phyloP scores from a whole-genome alignment of 2,888 invertebrate genomes.

The Lysandra bellargus region DNA sequence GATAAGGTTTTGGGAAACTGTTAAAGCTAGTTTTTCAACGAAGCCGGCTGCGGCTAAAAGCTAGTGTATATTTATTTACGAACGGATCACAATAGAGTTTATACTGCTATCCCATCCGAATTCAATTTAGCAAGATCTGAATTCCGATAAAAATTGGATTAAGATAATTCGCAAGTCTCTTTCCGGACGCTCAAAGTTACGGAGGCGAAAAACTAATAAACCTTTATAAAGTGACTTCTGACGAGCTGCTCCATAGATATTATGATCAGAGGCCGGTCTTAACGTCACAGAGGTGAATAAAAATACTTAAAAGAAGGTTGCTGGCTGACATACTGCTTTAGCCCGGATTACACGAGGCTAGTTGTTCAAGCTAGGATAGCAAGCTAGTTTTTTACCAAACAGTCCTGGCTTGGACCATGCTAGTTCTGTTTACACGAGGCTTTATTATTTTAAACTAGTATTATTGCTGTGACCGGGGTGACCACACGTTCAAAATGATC shows the following conservation, averaged over 20 bases:
- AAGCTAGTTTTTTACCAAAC: too few relatives aligned
- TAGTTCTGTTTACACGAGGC: too few relatives aligned
- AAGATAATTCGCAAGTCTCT: constrained; percentile 30
- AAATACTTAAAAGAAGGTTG: too few relatives aligned
- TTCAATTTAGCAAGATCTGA: constrained; percentile 31
- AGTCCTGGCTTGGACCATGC: too few relatives aligned
- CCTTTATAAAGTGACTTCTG: constrained; percentile 29
- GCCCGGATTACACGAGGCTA: too few relatives aligned
- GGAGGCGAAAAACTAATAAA: constrained; percentile 30
- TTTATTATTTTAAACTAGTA: too few relatives aligned
- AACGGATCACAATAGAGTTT: constrained; percentile 26
- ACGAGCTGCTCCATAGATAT: background rate
- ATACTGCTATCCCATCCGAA: constrained; percentile 26
- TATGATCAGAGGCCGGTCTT: background rate
- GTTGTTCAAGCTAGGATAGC: too few relatives aligned
- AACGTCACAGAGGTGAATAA: too few relatives aligned
- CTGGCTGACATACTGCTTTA: too few relatives aligned
- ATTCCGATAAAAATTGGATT: constrained; percentile 31
- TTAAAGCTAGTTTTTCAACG: background rate
- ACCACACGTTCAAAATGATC: too few relatives aligned
- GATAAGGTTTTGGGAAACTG: background rate
- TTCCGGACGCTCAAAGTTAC: constrained; percentile 30
- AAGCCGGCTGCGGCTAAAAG: background rate
- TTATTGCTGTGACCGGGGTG: too few relatives aligned
- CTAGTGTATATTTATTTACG: background rate